Base-by-base conservation (phyloP, 2,113 vertebrate species). In the Lamprologus speciosus region DNA sequence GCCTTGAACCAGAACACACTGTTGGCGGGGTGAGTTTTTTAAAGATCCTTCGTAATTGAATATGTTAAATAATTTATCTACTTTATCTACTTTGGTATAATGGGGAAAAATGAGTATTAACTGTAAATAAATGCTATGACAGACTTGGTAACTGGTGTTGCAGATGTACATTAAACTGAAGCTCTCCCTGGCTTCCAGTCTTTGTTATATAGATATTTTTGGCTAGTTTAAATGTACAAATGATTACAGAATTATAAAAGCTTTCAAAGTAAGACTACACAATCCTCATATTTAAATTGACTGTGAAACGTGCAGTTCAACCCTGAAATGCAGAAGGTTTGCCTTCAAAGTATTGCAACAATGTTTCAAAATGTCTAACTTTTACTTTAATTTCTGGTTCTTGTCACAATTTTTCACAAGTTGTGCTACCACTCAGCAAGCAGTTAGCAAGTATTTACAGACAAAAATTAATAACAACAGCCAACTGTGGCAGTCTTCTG, bases 271-370 rank as follows among this genome's bases (percentile, higher is more conserved):
- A 16, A 73, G 10, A n/a, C 42, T 50, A 7, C 26, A 50, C 16
- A 50, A n/a, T 45, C 68, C 13, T 42, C n/a, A 73, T 45, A 73
- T 78, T 50, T 50, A 31, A 50, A 78, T 31, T 8, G 45, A 50
- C 10, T 26, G 21, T 28, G 21, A 70, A 45, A 73, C 0, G 14
- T 0, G 3, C 21, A 45, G 9, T 26, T 26, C 65, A 26, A 45
- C 13, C 37, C 37, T 42, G 37, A 73, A 73, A 73, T 73, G 37
- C 7, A 42, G 12, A 42, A 70, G 65, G 65, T 16, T 73, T 42
- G 13, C 13, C 37, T 73, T 73, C 8, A 26, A 42, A 42, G 21
- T 23, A 73, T 26, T 73, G 12, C n/a, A 42, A 42, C 3, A 12
- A 70, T 42, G 37, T 42, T 70, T 26, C 65, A 70, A 42, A 70